Base-by-base conservation (phyloP, 2,797 vertebrate species). In the Fistularia tabacaria region DNA sequence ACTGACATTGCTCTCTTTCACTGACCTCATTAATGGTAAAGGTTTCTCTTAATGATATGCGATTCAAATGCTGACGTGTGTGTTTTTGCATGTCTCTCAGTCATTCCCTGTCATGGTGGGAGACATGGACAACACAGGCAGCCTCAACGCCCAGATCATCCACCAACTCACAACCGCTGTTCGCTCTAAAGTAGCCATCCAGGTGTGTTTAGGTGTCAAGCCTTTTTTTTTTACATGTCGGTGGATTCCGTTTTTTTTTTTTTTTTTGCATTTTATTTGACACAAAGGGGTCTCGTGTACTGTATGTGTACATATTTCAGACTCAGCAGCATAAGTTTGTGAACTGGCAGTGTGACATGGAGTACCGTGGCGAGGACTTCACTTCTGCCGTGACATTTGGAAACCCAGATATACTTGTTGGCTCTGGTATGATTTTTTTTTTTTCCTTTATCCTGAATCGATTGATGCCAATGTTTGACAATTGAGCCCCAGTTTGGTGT, bases 321-420 rank as follows among this genome's bases (percentile, higher is more conserved):
- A 96, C 94, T 12, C 95, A 97, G 79, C 94, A 95, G 80, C 90
- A 94, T 0, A 97, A 95, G 87, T 97, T 97, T 73, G 92, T 95
- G 61, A 97, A 95, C 76, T 97, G 95, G 95, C 95, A 97, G 68
- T 88, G 94, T 77, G 95, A 97, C 9, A 61, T 93, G 42, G 95
- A 97, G 65, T 97, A 93, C 73, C 92, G 93, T 11, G 95, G 94
- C 0, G 69, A 85, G 0, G 85, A 95, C 79, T 97, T 94, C 84
- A 97, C 95, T 0, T 86, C 92, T 0, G 89, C 94, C 0, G 67
- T 96, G 64, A 96, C 95, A 0, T 76, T 97, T 0, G 95, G 95
- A 61, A 97, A 97, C 85, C 95, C 95, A 11, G 95, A 97, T 0
- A 13, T 97, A 51, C 78, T 96, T 36, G 86, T 92, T 62, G 95